Conservation (phyloP, 2,113 vertebrate species). For the Silurus glanis region DNA sequence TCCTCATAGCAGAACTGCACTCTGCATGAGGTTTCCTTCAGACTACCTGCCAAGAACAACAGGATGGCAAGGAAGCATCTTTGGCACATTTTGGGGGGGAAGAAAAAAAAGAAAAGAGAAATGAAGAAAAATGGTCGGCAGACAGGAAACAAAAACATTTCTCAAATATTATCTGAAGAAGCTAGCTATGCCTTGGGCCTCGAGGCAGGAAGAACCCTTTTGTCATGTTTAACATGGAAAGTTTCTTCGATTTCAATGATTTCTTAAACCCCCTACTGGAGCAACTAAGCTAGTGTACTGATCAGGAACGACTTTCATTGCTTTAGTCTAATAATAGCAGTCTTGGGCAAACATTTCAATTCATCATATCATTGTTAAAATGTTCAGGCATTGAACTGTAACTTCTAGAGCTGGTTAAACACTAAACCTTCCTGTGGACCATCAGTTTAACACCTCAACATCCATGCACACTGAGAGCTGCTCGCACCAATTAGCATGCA, state of each 20-base stretch:
- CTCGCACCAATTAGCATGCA: not conserved
- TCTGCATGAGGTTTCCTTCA: slow-evolving; percentile 47
- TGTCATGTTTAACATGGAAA: slow-evolving; percentile 34
- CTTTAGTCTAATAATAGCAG: not conserved
- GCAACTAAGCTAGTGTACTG: not conserved
- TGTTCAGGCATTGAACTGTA: not conserved
- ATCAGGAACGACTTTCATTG: not conserved
- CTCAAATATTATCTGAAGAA: slow-evolving; percentile 35
- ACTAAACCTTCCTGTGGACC: not conserved
- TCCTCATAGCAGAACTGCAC: slow-evolving; percentile 46
- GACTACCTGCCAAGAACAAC: slow-evolving; percentile 49
- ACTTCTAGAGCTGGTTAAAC: not conserved
- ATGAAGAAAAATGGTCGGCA: not conserved
- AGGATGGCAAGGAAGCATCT: slow-evolving; percentile 24
- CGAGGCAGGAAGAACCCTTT: slow-evolving; percentile 16
- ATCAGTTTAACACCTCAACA: not conserved
- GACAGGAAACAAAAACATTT: slow-evolving; percentile 44
- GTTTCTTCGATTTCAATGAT: not conserved
- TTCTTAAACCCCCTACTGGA: not conserved
- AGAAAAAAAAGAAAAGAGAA: slow-evolving; percentile 10
- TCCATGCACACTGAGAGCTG: not conserved
- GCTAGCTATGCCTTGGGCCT: slow-evolving; percentile 9
- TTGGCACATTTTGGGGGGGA: not conserved
- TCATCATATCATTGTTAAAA: not conserved
- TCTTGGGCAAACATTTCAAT: not conserved